These are phyloP conservation scores for Piscicola geometra DNA, from an alignment of 2,888 invertebrate species.

Conservation along the genomic window DNA sequence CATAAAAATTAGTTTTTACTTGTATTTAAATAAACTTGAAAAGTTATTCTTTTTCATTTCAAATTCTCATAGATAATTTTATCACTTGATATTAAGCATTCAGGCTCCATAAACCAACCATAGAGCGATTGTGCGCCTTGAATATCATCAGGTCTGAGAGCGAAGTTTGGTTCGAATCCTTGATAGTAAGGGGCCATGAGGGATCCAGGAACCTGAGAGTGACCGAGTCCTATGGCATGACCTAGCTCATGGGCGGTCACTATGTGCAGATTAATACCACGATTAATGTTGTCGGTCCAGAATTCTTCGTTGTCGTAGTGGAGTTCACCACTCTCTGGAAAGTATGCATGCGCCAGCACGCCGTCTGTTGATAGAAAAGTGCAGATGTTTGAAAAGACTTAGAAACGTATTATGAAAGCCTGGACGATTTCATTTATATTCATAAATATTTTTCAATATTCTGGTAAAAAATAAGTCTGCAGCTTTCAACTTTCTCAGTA, in stretches of 20 bases:
- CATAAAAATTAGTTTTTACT: not conserved
- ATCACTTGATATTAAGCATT: not conserved
- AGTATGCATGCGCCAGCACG: slow-evolving; percentile 54
- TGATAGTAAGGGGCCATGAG: slow-evolving; percentile 54
- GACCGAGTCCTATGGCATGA: slow-evolving; percentile 54
- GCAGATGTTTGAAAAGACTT: not conserved
- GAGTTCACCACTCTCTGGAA: slow-evolving; percentile 52
- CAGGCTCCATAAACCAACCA: slow-evolving; percentile 46
- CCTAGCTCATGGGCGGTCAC: slow-evolving; percentile 56
- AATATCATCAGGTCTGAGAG: slow-evolving; percentile 50
- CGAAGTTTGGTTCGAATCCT: slow-evolving; percentile 51
- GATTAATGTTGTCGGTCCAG: slow-evolving; percentile 48
- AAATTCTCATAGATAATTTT: not conserved
- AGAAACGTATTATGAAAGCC: too few relatives aligned
- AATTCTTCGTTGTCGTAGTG: slow-evolving; percentile 54
- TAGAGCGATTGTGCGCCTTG: slow-evolving; percentile 51
- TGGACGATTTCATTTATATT: too few relatives aligned
- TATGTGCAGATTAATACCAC: slow-evolving; percentile 49
- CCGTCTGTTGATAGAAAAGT: slow-evolving; percentile 45
- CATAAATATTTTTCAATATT: too few relatives aligned
- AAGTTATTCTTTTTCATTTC: not conserved
- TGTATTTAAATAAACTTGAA: not conserved
- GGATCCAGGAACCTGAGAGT: slow-evolving; percentile 49
- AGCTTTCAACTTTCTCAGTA: too few relatives aligned
- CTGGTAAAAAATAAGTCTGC: too few relatives aligned